These are phyloP conservation scores for Andrena chrysosceles DNA, from an alignment of 2,888 invertebrate genomes.

Conservation along the genomic window DNA sequence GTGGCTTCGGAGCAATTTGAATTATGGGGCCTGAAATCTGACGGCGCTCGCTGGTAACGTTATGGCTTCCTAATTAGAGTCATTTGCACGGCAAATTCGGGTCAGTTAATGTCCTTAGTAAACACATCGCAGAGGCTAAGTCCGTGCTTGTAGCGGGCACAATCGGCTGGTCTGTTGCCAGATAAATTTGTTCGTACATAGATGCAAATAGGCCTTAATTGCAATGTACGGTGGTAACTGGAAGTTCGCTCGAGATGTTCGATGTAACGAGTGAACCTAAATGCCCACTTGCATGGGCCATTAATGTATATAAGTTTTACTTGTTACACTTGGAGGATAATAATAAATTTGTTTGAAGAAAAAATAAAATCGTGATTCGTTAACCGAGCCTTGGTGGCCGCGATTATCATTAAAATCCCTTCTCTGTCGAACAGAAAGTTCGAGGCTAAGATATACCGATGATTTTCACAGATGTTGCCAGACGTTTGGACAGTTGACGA, in stretches of 20 bases:
- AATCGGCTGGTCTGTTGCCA: conserved; percentile 54
- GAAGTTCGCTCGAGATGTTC: not conserved
- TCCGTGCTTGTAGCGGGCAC: conserved; percentile 21
- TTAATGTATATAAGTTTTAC: too few species aligned
- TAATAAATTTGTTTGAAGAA: too few species aligned
- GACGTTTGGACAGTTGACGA: conserved; percentile 4
- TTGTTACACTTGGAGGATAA: too few species aligned
- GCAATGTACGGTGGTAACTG: conserved; percentile 20
- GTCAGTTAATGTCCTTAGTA: conserved; percentile 53
- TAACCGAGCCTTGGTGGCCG: too few species aligned
- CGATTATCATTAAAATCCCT: too few species aligned
- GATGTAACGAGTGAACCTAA: not conserved
- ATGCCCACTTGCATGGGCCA: too few species aligned
- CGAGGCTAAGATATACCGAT: not conserved
- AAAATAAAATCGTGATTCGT: too few species aligned
- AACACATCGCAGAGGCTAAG: conserved; percentile 36
- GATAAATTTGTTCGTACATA: conserved; percentile 47
- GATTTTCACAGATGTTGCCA: conserved; percentile 5
- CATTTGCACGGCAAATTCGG: conserved; percentile 53
- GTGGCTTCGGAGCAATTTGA: not conserved
- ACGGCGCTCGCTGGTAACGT: not conserved
- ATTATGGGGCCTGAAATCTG: not conserved
- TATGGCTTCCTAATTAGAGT: conserved; percentile 49
- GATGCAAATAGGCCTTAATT: conserved; percentile 52
- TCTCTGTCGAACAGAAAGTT: not conserved